A percentile compares a stretch with the other conserved stretches of the same genome.
Evolutionary conservation across 2,113 vertebrate species (phyloP).

Genomic region (Columba livia): DNA sequence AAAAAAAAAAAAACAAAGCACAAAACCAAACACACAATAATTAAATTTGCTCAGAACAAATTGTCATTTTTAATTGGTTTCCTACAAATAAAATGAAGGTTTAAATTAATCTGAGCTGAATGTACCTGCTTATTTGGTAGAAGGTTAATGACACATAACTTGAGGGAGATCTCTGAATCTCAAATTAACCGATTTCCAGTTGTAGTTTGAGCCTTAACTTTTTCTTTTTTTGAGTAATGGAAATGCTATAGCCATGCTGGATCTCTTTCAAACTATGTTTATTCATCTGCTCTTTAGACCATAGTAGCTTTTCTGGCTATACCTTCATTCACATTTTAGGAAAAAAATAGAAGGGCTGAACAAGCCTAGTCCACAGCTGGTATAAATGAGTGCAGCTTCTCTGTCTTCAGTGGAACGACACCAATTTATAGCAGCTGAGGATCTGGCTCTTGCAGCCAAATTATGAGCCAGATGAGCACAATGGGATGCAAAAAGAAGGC

Average conservation of each 20-base stretch:
- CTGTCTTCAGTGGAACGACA: slow-evolving; percentile 16
- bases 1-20: background rate
- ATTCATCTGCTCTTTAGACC: background rate
- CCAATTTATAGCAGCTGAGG: slow-evolving; percentile 43
- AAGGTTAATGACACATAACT: background rate
- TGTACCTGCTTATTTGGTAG: background rate
- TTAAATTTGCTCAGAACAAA: background rate
- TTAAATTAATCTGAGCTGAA: background rate
- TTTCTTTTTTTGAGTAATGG: background rate
- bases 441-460: slow-evolving; percentile 34
- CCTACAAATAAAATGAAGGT: background rate
- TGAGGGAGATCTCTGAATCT: background rate
- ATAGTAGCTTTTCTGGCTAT: background rate
- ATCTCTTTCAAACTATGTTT: background rate
- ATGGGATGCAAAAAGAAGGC: slow-evolving; percentile 43
- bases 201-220: background rate
- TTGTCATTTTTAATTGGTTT: background rate
- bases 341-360: background rate
- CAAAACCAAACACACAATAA: background rate
- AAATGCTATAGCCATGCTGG: background rate
- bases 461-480: slow-evolving; percentile 56
- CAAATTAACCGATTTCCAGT: background rate
- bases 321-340: background rate
- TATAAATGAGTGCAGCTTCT: slow-evolving; percentile 13
- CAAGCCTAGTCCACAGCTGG: slow-evolving; percentile 20